Evolutionary conservation across 2,797 vertebrate genomes (phyloP).

Genomic region (Ibycter americanus): DNA sequence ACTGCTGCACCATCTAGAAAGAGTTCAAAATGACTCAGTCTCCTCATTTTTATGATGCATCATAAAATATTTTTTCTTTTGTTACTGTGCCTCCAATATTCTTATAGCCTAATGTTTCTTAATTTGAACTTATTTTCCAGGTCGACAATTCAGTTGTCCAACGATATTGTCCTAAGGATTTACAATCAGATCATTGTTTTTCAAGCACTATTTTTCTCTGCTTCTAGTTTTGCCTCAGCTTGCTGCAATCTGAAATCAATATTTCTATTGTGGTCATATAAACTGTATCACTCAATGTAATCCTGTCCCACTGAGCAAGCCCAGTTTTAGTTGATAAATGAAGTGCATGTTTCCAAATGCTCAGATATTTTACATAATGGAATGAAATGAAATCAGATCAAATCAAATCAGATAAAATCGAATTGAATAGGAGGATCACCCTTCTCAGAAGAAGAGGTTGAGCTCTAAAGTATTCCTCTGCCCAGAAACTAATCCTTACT

Average conservation of each 20-base stretch:
- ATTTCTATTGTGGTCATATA: neutral
- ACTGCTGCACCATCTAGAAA: neutral
- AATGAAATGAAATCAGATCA: neutral
- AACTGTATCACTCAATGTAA: neutral
- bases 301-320: neutral
- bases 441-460: neutral
- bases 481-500: neutral
- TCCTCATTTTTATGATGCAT: neutral
- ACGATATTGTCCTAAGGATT: neutral
- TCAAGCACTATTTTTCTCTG: neutral
- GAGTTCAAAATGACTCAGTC: neutral
- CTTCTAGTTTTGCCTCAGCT: neutral
- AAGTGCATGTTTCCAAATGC: neutral
- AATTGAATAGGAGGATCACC: neutral
- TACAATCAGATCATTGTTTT: neutral
- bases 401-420: neutral
- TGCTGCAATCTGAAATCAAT: neutral
- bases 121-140: constrained; percentile 41
- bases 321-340: neutral
- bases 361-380: neutral
- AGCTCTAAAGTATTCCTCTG: neutral
- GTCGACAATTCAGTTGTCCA: neutral
- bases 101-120: neutral
- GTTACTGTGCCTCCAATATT: neutral
- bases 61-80: neutral